Base-by-base conservation (phyloP, 2,797 vertebrate genomes). In the Leucoraja ocellata region DNA sequence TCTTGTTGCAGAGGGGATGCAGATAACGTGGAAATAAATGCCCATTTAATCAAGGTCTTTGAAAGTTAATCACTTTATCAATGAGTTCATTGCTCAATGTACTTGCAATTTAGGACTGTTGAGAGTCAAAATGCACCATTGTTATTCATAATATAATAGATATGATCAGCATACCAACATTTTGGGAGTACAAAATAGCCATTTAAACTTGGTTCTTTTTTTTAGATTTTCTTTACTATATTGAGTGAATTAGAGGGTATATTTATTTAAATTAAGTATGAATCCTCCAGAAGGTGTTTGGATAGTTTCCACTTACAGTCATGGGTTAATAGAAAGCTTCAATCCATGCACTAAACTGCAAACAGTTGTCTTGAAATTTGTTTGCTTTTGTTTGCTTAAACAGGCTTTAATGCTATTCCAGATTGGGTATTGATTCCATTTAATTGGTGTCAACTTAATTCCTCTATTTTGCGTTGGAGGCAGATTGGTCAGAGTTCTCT, bases 391-490 rank as follows among this genome's bases (percentile, higher is more conserved):
- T 25, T 61, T 46, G 46, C 46, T 46, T 46, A 46, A 46, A 36
- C n/a, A 6, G 83, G 63, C 25, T 61, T 78, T 63, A 61, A n/a
- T 83, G 46, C 1, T 63, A 5, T 86, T 86, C 54, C 58, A n/a
- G 58, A 63, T 61, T 86, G 25, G 28, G 28, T 63, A 86, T 86
- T 86, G 83, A 86, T 63, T 28, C 25, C 58, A 32, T 4, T 86
- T 86, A 86, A 86, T 61, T 86, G 25, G 58, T 54, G 83, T 61
- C 54, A 86, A 63, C 25, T 32, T 86, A n/a, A 86, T 86, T 86
- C 54, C 58, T 86, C 13, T 63, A n/a, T 61, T 11, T 61, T 86
- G 63, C n/a, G 11, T 86, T 28, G n/a, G 11, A 86, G 25, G 58
- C 58, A 83, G 54, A 54, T 58, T 83, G 46, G 16, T 86, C 13